Evolutionary conservation across 2,797 vertebrate species (phyloP).

Genomic region (Lutjanus argentimaculatus): DNA sequence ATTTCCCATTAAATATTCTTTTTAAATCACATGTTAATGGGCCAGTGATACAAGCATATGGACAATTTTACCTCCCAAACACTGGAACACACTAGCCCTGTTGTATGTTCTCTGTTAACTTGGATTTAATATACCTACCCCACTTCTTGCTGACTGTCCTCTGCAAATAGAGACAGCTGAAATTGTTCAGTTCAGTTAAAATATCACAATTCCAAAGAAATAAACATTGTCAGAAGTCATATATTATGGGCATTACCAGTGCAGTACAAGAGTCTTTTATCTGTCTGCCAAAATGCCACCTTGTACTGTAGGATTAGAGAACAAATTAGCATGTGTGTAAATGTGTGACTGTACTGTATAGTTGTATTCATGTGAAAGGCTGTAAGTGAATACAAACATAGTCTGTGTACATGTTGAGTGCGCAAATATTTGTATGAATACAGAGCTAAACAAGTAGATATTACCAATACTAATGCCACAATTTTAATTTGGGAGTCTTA

Average conservation of each 20-base stretch:
- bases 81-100: constrained; percentile 6
- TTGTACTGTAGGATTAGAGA: background rate
- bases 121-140: background rate
- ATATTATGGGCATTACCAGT: background rate
- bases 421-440: background rate
- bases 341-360: background rate
- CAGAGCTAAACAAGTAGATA: background rate
- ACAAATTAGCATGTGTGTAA: background rate
- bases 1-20: constrained; percentile 52
- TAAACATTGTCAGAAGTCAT: constrained; percentile 8
- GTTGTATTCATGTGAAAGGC: background rate
- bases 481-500: constrained; percentile 15
- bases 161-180: background rate
- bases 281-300: constrained; percentile 20
- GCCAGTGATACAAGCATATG: constrained; percentile 25
- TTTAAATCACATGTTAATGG: constrained; percentile 26
- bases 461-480: background rate
- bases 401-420: background rate
- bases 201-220: constrained; percentile 11
- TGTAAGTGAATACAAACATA: background rate
- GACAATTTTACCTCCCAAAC: constrained; percentile 32
- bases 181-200: constrained; percentile 8
- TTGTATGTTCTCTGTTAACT: background rate
- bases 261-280: background rate
- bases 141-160: background rate